Conservation (phyloP, 2,888 invertebrate genomes). For the Malachius bipustulatus region DNA sequence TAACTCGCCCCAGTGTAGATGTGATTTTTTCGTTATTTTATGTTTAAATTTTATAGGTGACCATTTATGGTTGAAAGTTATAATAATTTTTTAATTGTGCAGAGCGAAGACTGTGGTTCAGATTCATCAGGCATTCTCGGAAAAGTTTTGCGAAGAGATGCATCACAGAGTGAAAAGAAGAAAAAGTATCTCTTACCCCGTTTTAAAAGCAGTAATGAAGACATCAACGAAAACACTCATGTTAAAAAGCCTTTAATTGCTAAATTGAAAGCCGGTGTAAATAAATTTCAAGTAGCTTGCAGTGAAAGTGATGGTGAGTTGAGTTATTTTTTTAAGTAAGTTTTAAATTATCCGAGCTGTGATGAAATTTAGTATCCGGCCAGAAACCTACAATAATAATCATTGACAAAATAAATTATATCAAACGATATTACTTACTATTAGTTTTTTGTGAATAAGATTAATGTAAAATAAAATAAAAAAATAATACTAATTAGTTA, state of each 20-base stretch:
- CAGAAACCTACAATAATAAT: too few species aligned
- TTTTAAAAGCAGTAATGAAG: constrained; percentile 22
- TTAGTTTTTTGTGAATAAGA: too few species aligned
- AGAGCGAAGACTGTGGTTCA: constrained; percentile 62
- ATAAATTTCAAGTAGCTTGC: constrained; percentile 36
- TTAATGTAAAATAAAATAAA: too few species aligned
- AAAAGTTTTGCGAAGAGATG: constrained; percentile 51
- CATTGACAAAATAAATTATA: too few species aligned
- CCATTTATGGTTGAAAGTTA: constrained; percentile 11
- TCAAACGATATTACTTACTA: too few species aligned
- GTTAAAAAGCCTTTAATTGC: constrained; percentile 52
- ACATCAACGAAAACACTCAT: constrained; percentile 14
- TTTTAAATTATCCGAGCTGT: too few species aligned
- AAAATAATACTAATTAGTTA: too few species aligned
- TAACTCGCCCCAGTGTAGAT: too few species aligned
- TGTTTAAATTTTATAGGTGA: too few species aligned
- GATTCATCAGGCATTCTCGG: constrained; percentile 59
- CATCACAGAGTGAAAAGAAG: constrained; percentile 37
- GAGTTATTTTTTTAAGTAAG: too few species aligned
- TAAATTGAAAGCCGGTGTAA: constrained; percentile 58
- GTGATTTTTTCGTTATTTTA: too few species aligned
- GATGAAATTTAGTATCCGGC: too few species aligned
- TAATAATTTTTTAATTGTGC: constrained; percentile 18
- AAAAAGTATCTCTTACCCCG: constrained; percentile 27
- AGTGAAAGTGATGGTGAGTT: constrained; percentile 58